Conservation (phyloP, 1,140 invertebrate genomes). For the Drosophila kanapiae region DNA sequence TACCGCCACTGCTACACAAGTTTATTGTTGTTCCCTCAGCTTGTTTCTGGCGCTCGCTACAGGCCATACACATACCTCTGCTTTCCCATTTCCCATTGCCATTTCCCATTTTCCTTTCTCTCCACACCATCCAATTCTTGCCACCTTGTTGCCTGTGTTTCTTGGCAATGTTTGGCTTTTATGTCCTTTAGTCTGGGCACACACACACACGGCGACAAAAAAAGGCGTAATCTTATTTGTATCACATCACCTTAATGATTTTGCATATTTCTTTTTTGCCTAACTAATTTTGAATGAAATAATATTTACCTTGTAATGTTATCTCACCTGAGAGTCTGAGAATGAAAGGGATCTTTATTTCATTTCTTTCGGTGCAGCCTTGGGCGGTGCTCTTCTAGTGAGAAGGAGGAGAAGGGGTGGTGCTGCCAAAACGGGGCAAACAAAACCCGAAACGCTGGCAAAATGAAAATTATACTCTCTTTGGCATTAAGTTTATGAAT, state of each 20-base stretch:
- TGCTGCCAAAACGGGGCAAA: constrained; percentile 53
- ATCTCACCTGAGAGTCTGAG: accelerated
- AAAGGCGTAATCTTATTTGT: not conserved
- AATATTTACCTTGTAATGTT: not conserved
- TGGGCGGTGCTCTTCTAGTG: constrained; percentile 22
- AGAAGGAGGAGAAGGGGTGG: not conserved
- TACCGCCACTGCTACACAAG: constrained; percentile 68
- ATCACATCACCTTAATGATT: not conserved
- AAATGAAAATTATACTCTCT: constrained; percentile 82
- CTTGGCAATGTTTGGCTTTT: constrained; percentile 74
- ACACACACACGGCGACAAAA: constrained; percentile 2
- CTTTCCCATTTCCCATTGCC: constrained; percentile 8
- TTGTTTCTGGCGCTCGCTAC: constrained; percentile 7
- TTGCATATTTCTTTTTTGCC: not conserved
- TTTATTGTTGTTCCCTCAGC: constrained; percentile 57
- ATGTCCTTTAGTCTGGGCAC: constrained; percentile 25
- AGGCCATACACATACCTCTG: not conserved
- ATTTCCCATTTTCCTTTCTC: constrained; percentile 4
- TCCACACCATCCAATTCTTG: not conserved
- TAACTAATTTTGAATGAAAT: not conserved
- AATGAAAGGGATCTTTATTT: not conserved
- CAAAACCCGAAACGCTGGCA: constrained; percentile 63
- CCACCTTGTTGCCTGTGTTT: constrained; percentile 30
- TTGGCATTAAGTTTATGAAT: constrained; percentile 83
- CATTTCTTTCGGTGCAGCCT: not conserved